Evolutionary conservation across 2,797 vertebrate genomes (phyloP), one percentile per base, ranked within the genome.

Genomic region (Manis pentadactyla): DNA sequence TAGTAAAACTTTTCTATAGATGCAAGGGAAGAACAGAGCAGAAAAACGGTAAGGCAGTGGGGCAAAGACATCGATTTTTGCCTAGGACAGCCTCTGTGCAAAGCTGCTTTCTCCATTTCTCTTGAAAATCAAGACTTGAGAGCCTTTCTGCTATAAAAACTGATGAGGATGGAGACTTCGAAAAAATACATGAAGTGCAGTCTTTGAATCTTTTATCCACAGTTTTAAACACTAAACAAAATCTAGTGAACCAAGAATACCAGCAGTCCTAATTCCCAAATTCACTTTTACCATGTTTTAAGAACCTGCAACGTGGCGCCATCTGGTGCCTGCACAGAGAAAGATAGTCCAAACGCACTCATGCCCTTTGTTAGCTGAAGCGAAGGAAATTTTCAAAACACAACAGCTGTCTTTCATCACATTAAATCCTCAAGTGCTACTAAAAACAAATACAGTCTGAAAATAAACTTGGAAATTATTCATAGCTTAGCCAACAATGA

Each of bases 281-380:
- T 23, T 88, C 79, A 29, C 86, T 25, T 34, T 4, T 7, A 68
- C 96, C 79, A 7, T 7, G 74, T 25, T 63, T 51, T n/a, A 12
- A 21, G 98, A 94, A 29, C 94, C 97, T 98, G 97, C 98, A 55
- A 73, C 37, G 61, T 94, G 98, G 98, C 97, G 98, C 98, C 98
- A 98, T 95, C 98, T 99, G 98, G 88, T 98, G 98, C 51, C 7
- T 7, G 10, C 21, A 6, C 7, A 9, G 83, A 34, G 96, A 83
- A 94, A 42, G 37, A 49, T 3, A 84, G 63, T 18, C 11, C 7
- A 8, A 64, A 57, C 37, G 15, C 5, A n/a, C 0, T 10, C 4
- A 8, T 2, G 29, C 31, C 86, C 79, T n/a, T 75, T 96, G 93
- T 87, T 64, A 11, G 11, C 0, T 0, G 0, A 2, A 85, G 88